Base-by-base conservation (phyloP, 2,888 invertebrate genomes). In the Rhimphoctona megacephalus region DNA sequence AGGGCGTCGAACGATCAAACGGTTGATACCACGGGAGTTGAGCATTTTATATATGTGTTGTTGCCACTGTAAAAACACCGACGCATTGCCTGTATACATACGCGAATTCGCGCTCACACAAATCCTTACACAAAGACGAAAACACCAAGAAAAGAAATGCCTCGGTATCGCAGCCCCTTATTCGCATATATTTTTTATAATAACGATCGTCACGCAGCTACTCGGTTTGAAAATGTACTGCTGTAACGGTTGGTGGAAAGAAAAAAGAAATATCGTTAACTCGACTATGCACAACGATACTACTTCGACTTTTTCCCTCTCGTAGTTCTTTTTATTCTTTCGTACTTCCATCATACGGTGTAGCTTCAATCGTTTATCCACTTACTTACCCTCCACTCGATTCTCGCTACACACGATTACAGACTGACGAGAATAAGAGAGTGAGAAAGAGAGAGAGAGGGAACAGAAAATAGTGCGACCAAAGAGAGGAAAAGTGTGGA, bases 321-420 rank as follows among this genome's bases (percentile, higher is more conserved):
- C 33, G 9, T 73, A 39, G 6, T 72, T 76, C 57, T 81, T 78
- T 61, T 78, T 77, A 83, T 70, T 78, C 70, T 74, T 46, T 61
- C 36, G 17, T 67, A 19, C 69, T 77, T 57, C 73, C 81, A 67
- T 81, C 86, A 54, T 54, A 70, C 80, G 52, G 64, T 72, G 36
- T 61, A 84, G 78, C 57, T 70, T 49, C 85, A 78, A 81, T 85
- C 88, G 89, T 87, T 88, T 89, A 88, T 88, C 88, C 88, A 88
- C 86, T 88, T 88, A 87, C 81, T 83, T 84, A 82, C 76, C 66
- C 76, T 76, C 70, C 54, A 72, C 85, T 81, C 83, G 87, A 88
- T 86, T 84, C 64, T 76, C 69, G 70, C 25, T 81, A 70, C 84
- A 66, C 86, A 82, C 86, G 86, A 86, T 84, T 86, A 84, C 39